phyloP scores from a whole-genome alignment of 2,888 invertebrate genomes.

The Ectobius pallidus region DNA sequence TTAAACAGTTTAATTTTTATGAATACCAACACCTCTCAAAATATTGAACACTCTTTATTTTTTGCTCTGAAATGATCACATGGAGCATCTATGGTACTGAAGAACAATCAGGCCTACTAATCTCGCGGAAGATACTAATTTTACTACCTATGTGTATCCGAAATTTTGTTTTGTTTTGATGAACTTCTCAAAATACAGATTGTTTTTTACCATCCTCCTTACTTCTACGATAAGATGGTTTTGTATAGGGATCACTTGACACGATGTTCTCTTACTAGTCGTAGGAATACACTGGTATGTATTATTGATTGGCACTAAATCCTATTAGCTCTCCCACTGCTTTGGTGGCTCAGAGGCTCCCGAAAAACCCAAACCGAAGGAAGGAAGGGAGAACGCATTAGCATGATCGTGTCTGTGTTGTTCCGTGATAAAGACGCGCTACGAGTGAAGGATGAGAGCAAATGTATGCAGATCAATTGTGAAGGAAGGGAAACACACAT shows the following conservation, averaged over 20 bases:
- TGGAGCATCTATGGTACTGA: too few relatives aligned
- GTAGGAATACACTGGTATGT: slow-evolving; percentile 40
- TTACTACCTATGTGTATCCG: too few relatives aligned
- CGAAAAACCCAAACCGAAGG: slow-evolving; percentile 6
- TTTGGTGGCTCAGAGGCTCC: background rate
- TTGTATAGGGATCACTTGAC: background rate
- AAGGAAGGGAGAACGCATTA: slow-evolving; percentile 6
- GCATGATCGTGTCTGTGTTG: slow-evolving; percentile 27
- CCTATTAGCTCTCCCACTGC: slow-evolving; percentile 41
- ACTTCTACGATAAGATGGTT: too few relatives aligned
- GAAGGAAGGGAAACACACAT: slow-evolving; percentile 6
- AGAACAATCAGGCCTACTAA: too few relatives aligned
- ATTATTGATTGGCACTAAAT: slow-evolving; percentile 43
- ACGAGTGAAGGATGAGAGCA: slow-evolving; percentile 17
- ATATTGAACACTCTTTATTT: too few relatives aligned
- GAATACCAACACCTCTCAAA: too few relatives aligned
- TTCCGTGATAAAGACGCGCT: slow-evolving; percentile 14
- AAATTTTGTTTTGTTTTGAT: too few relatives aligned
- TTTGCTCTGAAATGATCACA: too few relatives aligned
- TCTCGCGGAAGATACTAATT: too few relatives aligned
- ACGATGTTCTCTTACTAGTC: background rate
- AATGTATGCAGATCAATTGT: slow-evolving; percentile 29
- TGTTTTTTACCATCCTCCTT: too few relatives aligned
- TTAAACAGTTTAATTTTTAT: too few relatives aligned
- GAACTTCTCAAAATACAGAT: too few relatives aligned